phyloP scores from a whole-genome alignment of 2,113 vertebrate genomes.

The Anseranas semipalmata region DNA sequence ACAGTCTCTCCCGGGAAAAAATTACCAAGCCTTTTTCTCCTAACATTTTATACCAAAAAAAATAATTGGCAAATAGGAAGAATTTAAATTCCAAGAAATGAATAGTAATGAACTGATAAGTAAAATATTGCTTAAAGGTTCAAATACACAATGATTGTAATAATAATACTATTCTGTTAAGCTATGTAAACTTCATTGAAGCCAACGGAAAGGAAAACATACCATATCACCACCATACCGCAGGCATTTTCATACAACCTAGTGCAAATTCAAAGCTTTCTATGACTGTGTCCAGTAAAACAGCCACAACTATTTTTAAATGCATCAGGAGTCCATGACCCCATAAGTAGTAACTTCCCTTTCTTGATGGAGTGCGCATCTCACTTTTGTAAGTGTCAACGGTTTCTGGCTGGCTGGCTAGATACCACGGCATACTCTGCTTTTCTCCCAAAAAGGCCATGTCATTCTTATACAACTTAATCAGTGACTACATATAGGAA shows the following conservation, averaged over 20 bases:
- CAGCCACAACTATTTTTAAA: constrained; percentile 87
- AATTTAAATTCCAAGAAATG: constrained; percentile 55
- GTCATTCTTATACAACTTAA: constrained; percentile 95
- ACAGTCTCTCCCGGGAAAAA: constrained; percentile 44
- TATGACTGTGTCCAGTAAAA: constrained; percentile 78
- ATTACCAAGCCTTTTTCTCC: constrained; percentile 16
- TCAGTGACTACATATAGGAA: constrained; percentile 88
- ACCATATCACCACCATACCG: constrained; percentile 84
- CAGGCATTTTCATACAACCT: constrained; percentile 81
- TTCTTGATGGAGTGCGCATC: constrained; percentile 79
- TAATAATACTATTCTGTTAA: constrained; percentile 47
- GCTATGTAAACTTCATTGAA: constrained; percentile 53
- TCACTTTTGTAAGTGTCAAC: constrained; percentile 87
- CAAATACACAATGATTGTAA: constrained; percentile 35
- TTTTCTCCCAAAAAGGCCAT: constrained; percentile 83
- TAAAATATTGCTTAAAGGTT: constrained; percentile 64
- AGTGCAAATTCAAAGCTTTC: constrained; percentile 80
- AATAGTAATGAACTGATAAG: constrained; percentile 61
- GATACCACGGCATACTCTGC: constrained; percentile 76
- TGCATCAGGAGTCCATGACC: constrained; percentile 82
- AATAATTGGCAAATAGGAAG: constrained; percentile 51
- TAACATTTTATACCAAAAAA: constrained; percentile 55
- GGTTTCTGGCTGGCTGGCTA: constrained; percentile 87
- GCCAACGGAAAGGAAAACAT: constrained; percentile 65
- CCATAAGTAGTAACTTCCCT: constrained; percentile 83